Evolutionary conservation across 2,797 vertebrate genomes (phyloP), one percentile per base, ranked within the genome.

Genomic region (Tragelaphus eurycerus): DNA sequence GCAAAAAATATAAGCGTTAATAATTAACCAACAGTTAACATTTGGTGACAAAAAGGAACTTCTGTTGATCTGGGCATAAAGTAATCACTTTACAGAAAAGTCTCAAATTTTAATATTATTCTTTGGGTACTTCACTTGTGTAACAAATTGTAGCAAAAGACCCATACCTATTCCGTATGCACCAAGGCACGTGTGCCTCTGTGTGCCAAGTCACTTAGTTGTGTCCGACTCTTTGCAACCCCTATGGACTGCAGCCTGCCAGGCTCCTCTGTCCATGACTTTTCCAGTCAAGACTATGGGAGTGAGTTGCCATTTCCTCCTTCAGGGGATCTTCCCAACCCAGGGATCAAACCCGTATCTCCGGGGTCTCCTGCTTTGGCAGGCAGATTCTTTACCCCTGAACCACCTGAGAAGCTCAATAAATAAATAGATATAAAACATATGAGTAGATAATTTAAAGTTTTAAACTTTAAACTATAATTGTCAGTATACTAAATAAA

Each of bases 11-110:
- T 52, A 38, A 87, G 19, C 7, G 1, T 67, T 64, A 95, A 76
- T 54, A 60, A 21, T 87, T 92, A 83, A 76, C 64, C 62, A 85
- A n/a, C 5, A 54, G 46, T 46, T 60, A 83, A 38, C 17, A 55
- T 12, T 46, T 89, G 67, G 4, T 48, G 43, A 90, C 21, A 88
- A 84, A 88, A 90, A 55, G 21, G 31, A 93, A 76, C 23, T 7
- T 74, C n/a, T 89, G 19, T 27, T 89, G n/a, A 93, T 62, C 13
- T 92, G 21, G 27, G 50, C 46, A 81, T 86, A 95, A 89, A 86
- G 88, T 23, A 50, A 50, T 91, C 34, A 25, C 74, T 92, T 92
- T 89, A 96, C 16, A 84, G 13, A 29, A 92, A 93, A 93, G 19
- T 6, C 13, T n/a, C 60, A 46, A 60, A 91, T 89, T 93, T 60